Percentiles rank a stretch among this genome's conserved stretches.
These are phyloP conservation scores for Camelus bactrianus DNA, from an alignment of 2,113 vertebrate genomes.

Conservation along the genomic window DNA sequence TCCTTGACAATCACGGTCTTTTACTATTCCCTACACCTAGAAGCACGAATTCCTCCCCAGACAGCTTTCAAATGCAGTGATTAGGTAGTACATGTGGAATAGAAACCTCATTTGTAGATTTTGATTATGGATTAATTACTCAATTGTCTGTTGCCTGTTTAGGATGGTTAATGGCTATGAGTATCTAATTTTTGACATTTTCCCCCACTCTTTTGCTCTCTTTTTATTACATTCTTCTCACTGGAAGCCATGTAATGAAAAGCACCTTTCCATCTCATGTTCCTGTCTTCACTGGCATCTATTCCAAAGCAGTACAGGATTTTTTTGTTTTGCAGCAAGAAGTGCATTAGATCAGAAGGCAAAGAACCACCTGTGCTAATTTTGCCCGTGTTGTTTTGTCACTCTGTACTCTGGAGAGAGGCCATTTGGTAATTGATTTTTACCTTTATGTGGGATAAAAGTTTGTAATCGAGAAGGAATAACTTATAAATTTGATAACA, in stretches of 20 bases:
- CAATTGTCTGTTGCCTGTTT: not conserved
- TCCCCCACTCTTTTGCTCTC: not conserved
- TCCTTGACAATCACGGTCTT: slow-evolving; percentile 23
- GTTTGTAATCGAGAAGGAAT: not conserved
- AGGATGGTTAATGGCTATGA: not conserved
- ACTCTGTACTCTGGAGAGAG: not conserved
- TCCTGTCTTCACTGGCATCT: not conserved
- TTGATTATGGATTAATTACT: slow-evolving; percentile 15
- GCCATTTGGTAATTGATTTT: not conserved
- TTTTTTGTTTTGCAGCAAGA: not conserved
- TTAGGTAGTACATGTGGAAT: not conserved
- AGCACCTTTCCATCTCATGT: not conserved
- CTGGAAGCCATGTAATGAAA: not conserved
- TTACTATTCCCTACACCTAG: not conserved
- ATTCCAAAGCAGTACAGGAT: not conserved
- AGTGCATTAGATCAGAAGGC: not conserved
- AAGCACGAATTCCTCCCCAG: not conserved
- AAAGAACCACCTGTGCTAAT: not conserved
- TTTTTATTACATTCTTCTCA: not conserved
- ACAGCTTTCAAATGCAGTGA: not conserved
- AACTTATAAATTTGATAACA: not conserved
- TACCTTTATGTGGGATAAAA: not conserved
- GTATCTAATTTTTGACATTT: not conserved
- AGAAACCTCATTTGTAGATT: slow-evolving; percentile 13
- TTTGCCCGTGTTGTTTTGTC: not conserved